A percentile compares a stretch with the other conserved stretches of the same genome.
Evolutionary conservation across 2,797 vertebrate species (phyloP).

Genomic region (Neosalanx taihuensis): DNA sequence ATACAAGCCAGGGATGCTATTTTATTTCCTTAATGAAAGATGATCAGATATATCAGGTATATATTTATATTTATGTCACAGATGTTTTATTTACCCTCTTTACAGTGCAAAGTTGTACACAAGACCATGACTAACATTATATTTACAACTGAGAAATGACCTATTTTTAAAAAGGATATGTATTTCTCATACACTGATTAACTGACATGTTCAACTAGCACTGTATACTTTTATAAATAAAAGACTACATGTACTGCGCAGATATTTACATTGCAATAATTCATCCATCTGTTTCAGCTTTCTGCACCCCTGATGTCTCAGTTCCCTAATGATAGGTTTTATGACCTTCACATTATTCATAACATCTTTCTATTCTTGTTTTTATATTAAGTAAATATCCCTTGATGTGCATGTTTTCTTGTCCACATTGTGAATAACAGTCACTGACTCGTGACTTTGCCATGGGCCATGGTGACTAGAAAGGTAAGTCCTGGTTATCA

Average conservation of each 20-base stretch:
- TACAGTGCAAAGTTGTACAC: neutral
- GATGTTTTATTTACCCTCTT: conserved; percentile 10
- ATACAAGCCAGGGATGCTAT: neutral
- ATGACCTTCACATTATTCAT: too few species aligned
- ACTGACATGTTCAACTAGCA: conserved; percentile 10
- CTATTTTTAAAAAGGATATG: conserved; percentile 17
- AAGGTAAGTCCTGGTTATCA: neutral
- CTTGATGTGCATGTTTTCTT: neutral
- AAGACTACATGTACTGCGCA: conserved; percentile 20
- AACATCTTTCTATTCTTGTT: neutral
- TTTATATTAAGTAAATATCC: neutral
- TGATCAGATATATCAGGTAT: conserved; percentile 20
- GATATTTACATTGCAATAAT: neutral
- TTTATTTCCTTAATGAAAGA: conserved; percentile 1
- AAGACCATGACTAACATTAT: conserved; percentile 23
- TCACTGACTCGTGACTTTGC: too few species aligned
- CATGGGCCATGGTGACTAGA: neutral
- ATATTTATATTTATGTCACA: conserved; percentile 19
- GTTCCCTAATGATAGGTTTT: neutral
- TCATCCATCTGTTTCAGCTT: neutral
- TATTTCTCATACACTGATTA: conserved; percentile 10
- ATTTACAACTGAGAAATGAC: conserved; percentile 16
- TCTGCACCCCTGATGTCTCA: neutral
- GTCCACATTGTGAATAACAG: neutral
- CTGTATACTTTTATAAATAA: conserved; percentile 38